Evolutionary conservation across 2,113 vertebrate species (phyloP).

Genomic region (Martes martes): DNA sequence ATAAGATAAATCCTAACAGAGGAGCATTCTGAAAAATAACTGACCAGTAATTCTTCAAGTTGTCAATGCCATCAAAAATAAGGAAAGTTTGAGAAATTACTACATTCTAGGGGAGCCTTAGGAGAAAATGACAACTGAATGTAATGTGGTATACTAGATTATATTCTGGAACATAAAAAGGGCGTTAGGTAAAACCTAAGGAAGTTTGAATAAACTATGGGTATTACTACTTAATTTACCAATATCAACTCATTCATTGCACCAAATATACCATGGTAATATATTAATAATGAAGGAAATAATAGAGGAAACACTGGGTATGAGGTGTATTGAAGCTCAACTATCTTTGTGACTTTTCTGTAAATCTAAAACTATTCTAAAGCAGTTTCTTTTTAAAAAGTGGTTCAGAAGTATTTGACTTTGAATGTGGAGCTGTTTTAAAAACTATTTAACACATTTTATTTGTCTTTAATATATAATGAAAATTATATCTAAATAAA

Average conservation of each 20-base stretch:
- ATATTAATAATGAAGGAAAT: neutral
- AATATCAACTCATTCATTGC: neutral
- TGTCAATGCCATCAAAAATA: neutral
- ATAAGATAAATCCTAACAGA: neutral
- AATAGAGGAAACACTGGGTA: neutral
- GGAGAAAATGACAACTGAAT: neutral
- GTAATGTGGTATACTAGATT: neutral
- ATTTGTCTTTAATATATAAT: neutral
- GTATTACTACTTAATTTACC: neutral
- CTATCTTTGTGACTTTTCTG: neutral
- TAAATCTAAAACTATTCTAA: neutral
- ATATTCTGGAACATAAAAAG: neutral
- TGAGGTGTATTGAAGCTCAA: neutral
- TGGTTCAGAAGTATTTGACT: neutral
- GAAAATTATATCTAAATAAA: neutral
- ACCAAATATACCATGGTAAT: neutral
- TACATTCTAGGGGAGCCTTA: neutral
- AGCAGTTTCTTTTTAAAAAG: neutral
- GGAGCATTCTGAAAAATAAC: neutral
- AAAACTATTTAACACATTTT: slow-evolving; percentile 12
- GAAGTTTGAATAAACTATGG: neutral
- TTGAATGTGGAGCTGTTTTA: neutral
- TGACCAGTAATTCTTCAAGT: neutral
- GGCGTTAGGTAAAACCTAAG: neutral
- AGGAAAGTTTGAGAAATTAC: neutral